Evolutionary conservation across 2,797 vertebrate genomes (phyloP).

Genomic region (Acrossocheilus fasciatus): DNA sequence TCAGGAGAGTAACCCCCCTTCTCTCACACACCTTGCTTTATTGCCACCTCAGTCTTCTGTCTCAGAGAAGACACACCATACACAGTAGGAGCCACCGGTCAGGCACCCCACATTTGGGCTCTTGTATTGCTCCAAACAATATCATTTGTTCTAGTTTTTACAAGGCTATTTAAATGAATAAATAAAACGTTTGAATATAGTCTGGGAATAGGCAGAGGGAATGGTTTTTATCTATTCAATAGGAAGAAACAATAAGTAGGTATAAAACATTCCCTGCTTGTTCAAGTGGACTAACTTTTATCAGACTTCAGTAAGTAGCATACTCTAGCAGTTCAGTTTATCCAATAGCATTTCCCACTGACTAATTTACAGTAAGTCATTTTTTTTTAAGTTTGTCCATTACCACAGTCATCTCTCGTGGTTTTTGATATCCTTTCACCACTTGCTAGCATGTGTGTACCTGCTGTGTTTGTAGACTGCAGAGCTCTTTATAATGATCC

Average conservation of each 20-base stretch:
- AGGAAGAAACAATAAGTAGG: not conserved
- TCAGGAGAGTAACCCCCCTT: constrained; percentile 56
- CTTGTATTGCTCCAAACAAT: not conserved
- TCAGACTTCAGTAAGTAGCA: not conserved
- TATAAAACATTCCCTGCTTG: not conserved
- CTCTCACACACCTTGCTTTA: constrained; percentile 14
- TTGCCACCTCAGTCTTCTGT: constrained; percentile 10
- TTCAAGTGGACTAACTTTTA: not conserved
- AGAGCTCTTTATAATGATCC: constrained; percentile 1
- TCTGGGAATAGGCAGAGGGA: not conserved
- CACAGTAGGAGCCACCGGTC: not conserved
- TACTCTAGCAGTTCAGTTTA: not conserved
- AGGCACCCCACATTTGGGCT: not conserved
- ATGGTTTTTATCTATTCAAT: not conserved
- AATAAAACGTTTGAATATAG: not conserved
- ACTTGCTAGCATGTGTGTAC: not conserved
- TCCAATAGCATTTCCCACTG: not conserved
- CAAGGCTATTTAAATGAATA: not conserved
- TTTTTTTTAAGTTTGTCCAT: not conserved
- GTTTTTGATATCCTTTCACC: not conserved
- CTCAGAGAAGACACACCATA: not conserved
- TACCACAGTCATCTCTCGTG: not conserved
- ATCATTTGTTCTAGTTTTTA: not conserved
- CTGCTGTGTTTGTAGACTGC: constrained; percentile 10
- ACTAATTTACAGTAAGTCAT: no score